phyloP scores from a whole-genome alignment of 2,888 invertebrate species.

The Oscheius sp. region DNA sequence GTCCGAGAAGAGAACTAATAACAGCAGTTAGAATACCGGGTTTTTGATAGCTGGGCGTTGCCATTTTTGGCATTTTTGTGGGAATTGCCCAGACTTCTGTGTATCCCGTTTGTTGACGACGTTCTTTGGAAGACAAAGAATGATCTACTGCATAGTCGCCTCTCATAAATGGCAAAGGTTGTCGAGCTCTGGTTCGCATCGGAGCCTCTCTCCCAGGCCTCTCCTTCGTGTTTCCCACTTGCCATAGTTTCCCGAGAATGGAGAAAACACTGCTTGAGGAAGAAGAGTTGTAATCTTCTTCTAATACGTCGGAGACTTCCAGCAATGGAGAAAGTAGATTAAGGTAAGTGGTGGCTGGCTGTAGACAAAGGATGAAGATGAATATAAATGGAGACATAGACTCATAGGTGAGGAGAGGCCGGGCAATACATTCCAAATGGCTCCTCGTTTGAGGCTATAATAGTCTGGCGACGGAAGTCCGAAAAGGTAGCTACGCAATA shows the following conservation, averaged over 20 bases:
- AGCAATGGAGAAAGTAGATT: constrained; percentile 26
- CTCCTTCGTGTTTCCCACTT: neutral
- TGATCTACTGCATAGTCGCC: constrained; percentile 21
- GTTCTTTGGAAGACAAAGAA: constrained; percentile 6
- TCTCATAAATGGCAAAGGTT: constrained; percentile 26
- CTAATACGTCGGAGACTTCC: neutral
- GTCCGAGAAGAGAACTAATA: constrained; percentile 50
- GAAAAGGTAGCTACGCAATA: constrained; percentile 5
- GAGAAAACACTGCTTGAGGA: no score
- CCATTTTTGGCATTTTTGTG: constrained; percentile 24
- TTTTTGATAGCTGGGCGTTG: neutral
- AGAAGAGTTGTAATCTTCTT: no score
- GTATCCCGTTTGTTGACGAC: constrained; percentile 17
- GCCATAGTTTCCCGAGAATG: no score
- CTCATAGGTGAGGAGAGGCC: neutral
- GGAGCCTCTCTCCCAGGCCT: neutral
- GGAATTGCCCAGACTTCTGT: constrained; percentile 28
- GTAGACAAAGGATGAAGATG: neutral
- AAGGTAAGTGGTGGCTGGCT: constrained; percentile 3
- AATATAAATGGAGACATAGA: neutral
- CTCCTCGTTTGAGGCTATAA: constrained; percentile 19
- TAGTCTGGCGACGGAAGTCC: constrained; percentile 4
- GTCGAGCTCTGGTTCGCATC: constrained; percentile 23
- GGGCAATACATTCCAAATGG: constrained; percentile 22
- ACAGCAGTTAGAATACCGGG: constrained; percentile 54